phyloP scores from a whole-genome alignment of 2,113 vertebrate genomes.

The Capreolus pygargus region DNA sequence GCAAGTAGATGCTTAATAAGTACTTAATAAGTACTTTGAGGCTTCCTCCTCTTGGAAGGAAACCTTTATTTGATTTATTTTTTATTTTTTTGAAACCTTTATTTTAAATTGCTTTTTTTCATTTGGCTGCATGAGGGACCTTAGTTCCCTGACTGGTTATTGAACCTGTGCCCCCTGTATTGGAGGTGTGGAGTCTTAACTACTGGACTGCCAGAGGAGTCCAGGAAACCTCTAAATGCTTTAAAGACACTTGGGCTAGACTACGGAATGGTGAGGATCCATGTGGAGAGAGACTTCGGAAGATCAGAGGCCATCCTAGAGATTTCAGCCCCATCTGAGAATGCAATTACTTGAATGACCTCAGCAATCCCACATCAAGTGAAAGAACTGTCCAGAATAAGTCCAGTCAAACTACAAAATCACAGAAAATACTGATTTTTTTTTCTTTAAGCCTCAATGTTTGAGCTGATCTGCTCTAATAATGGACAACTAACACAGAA shows the following conservation, averaged over 20 bases:
- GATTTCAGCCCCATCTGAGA: not conserved
- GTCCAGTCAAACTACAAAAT: not conserved
- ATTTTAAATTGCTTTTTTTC: not conserved
- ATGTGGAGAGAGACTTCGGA: not conserved
- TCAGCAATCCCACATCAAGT: not conserved
- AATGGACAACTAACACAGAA: slow-evolving; percentile 5
- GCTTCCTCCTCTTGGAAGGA: not conserved
- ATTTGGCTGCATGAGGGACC: not conserved
- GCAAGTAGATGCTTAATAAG: not conserved
- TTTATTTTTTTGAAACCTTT: not conserved
- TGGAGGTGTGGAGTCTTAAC: not conserved
- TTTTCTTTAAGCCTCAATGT: not conserved
- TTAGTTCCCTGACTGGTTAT: not conserved
- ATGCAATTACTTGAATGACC: not conserved
- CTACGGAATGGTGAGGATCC: not conserved
- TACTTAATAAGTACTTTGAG: not conserved
- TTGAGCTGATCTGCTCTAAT: not conserved
- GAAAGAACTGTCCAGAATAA: not conserved
- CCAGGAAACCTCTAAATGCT: not conserved
- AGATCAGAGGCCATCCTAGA: not conserved
- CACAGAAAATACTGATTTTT: not conserved
- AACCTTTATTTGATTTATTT: not conserved
- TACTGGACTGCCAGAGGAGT: not conserved
- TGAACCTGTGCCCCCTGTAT: not conserved
- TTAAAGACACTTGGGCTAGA: not conserved